A percentile compares a stretch with the other conserved stretches of the same genome.
phyloP scores from a whole-genome alignment of 2,888 invertebrate species.

The Clunio marinus region DNA sequence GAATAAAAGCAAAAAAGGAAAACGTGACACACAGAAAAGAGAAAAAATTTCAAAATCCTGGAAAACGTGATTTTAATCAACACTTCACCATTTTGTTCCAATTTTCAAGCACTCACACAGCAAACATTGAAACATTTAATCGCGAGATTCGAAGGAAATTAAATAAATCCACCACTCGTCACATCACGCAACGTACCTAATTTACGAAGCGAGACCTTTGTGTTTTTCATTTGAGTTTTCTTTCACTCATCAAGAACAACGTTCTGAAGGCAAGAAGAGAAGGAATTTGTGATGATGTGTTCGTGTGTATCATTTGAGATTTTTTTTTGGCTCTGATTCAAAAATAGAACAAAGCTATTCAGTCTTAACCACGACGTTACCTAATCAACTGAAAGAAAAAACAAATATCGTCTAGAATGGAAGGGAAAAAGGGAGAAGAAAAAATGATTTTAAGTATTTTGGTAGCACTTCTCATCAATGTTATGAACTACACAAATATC shows the following conservation, averaged over 20 bases:
- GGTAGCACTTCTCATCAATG: no score
- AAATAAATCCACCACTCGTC: constrained; percentile 6
- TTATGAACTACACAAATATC: no score
- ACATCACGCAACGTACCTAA: constrained; percentile 12
- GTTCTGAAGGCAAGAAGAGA: no score
- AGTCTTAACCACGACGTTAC: no score
- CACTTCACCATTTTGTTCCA: background rate
- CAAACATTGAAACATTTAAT: background rate
- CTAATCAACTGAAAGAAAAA: constrained; percentile 6
- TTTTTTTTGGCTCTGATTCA: background rate
- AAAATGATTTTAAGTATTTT: no score
- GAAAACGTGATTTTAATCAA: constrained; percentile 20
- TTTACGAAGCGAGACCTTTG: no score
- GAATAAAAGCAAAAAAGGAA: background rate
- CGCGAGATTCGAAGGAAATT: background rate
- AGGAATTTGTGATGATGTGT: no score
- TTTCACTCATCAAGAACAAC: background rate
- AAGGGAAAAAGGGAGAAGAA: background rate
- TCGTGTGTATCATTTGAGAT: background rate
- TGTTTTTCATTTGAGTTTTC: no score
- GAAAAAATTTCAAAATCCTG: background rate
- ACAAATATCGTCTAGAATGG: background rate
- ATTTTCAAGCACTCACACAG: background rate
- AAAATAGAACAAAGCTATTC: constrained; percentile 24
- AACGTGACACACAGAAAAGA: background rate